Evolutionary conservation across 2,113 vertebrate species (phyloP).

Genomic region (Caloenas nicobarica): DNA sequence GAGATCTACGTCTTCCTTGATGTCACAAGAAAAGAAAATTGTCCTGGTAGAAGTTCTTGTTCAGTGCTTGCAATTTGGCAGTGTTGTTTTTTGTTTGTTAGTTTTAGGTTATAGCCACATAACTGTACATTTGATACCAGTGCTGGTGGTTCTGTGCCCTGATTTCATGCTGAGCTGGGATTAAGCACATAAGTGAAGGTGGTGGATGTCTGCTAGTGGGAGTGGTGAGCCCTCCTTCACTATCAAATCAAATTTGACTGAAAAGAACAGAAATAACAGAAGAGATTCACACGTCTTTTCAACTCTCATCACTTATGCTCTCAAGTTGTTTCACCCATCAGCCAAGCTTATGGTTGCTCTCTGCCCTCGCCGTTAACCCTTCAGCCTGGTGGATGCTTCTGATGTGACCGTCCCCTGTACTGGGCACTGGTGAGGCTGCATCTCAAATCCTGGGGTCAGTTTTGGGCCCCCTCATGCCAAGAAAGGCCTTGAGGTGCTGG

Average conservation of each 20-base stretch:
- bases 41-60: not conserved
- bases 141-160: not conserved
- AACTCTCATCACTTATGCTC: fast-evolving
- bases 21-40: not conserved
- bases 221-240: not conserved
- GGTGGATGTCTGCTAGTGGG: not conserved
- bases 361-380: not conserved
- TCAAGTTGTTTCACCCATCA: not conserved
- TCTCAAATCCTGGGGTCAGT: too few species aligned
- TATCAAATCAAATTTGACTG: not conserved
- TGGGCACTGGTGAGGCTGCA: too few species aligned
- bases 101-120: not conserved
- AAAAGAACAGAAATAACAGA: not conserved
- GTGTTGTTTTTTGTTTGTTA: not conserved
- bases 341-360: not conserved
- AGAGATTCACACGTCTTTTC: not conserved
- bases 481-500: too few species aligned
- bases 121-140: not conserved
- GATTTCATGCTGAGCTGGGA: not conserved
- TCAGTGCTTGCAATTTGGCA: not conserved
- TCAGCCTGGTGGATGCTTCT: not conserved
- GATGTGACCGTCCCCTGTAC: too few species aligned
- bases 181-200: not conserved
- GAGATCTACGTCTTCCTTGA: not conserved
- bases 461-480: too few species aligned